These are phyloP conservation scores for Dipodomys merriami DNA, from an alignment of 2,113 vertebrate genomes.

Conservation along the genomic window DNA sequence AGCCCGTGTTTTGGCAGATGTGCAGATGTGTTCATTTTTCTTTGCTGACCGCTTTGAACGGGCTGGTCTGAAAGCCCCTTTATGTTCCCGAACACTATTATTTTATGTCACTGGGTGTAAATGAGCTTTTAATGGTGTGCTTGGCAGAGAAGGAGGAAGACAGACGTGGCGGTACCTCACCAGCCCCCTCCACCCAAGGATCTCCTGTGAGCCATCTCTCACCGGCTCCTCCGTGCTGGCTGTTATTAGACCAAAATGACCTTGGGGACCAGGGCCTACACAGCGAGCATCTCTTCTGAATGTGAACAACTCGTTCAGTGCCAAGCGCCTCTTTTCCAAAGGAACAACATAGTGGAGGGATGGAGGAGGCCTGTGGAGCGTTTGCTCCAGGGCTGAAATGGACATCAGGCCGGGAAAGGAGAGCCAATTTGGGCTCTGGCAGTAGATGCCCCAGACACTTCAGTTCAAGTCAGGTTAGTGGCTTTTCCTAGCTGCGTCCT, in stretches of 20 bases:
- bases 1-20: not conserved
- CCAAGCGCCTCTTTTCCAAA: conserved; percentile 52
- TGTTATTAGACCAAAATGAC: conserved; percentile 70
- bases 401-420: not conserved
- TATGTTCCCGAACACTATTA: not conserved
- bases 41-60: conserved; percentile 23
- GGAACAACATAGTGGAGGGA: not conserved
- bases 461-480: not conserved
- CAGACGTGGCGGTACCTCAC: conserved; percentile 1
- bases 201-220: conserved; percentile 64
- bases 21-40: conserved; percentile 16
- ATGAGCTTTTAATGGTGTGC: conserved; percentile 7
- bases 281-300: conserved; percentile 52
- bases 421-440: not conserved
- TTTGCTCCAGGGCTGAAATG: not conserved
- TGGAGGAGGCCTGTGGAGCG: not conserved
- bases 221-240: conserved; percentile 42
- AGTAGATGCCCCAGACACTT: rapidly evolving
- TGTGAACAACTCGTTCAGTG: conserved; percentile 57
- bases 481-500: not conserved
- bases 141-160: conserved; percentile 37
- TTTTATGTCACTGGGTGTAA: conserved; percentile 20
- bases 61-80: conserved; percentile 16
- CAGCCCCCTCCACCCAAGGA: not conserved
- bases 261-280: conserved; percentile 70